Conservation (phyloP, 1,140 invertebrate genomes). For the Sipha flava region DNA sequence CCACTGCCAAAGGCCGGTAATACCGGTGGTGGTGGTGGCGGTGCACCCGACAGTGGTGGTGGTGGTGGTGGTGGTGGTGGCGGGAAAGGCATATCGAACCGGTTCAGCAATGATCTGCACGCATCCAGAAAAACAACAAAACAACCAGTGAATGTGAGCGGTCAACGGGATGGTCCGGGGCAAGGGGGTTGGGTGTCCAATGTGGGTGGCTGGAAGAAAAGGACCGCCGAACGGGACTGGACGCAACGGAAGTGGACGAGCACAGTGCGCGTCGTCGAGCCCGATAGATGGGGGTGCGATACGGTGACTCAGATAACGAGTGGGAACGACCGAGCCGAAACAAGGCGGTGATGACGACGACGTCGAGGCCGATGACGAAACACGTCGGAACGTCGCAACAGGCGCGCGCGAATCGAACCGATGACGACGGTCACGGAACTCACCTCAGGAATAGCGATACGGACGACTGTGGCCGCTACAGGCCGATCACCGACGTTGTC, state of each 20-base stretch:
- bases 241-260: no score
- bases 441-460: not conserved
- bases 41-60: constrained; percentile 18
- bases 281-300: no score
- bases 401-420: not conserved
- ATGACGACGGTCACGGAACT: not conserved
- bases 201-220: no score
- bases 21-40: constrained; percentile 51
- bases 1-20: constrained; percentile 50
- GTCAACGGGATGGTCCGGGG: not conserved
- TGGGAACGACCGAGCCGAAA: no score
- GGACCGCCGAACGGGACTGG: no score
- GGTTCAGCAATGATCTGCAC: not conserved
- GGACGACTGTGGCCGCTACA: not conserved
- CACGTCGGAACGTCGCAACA: not conserved
- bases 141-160: not conserved
- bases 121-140: not conserved
- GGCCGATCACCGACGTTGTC: no score
- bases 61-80: constrained; percentile 18
- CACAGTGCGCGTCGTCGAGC: no score
- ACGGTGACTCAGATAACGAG: not conserved
- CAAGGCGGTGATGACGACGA: not conserved
- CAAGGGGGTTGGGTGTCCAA: not conserved
- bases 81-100: constrained; percentile 12
- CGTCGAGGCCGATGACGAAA: not conserved